phyloP scores from a whole-genome alignment of 30 jellyfish, hydroid and myxozoan species.

The Cassiopea xamachana region DNA sequence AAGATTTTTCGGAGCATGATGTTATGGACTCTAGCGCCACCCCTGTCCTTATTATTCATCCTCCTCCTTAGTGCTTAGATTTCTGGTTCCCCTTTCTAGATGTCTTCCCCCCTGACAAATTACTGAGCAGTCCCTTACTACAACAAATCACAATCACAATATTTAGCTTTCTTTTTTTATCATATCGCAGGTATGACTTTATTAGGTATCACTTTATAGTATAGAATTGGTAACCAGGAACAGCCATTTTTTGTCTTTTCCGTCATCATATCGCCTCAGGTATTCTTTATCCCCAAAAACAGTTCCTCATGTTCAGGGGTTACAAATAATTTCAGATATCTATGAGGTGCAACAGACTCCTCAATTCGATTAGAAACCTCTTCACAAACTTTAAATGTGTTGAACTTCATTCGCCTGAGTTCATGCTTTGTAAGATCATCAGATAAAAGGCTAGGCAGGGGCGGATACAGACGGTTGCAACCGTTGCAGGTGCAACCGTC shows the following conservation, averaged over 20 bases:
- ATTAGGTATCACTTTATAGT: background rate
- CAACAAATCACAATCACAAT: too few species aligned
- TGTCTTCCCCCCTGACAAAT: too few species aligned
- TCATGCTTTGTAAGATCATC: conserved; percentile 37
- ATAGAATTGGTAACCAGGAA: conserved; percentile 24
- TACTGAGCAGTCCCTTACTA: too few species aligned
- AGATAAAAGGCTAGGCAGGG: background rate
- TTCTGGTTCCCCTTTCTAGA: too few species aligned
- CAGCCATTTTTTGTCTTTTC: background rate
- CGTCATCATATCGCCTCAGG: background rate
- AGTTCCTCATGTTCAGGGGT: conserved; percentile 11
- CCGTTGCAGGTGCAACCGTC: too few species aligned
- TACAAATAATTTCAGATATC: conserved; percentile 21
- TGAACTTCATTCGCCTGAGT: conserved; percentile 16
- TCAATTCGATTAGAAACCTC: conserved; percentile 31
- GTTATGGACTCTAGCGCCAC: too few species aligned
- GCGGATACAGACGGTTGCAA: too few species aligned
- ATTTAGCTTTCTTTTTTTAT: too few species aligned
- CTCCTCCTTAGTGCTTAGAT: too few species aligned
- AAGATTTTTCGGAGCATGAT: too few species aligned
- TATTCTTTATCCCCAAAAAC: conserved; percentile 31
- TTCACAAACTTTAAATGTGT: conserved; percentile 42
- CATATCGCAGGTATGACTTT: too few species aligned
- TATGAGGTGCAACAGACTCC: conserved; percentile 47
- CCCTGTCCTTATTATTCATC: too few species aligned